These are phyloP conservation scores for Bombus pascuorum DNA, from an alignment of 1,140 invertebrate genomes.

Conservation along the genomic window DNA sequence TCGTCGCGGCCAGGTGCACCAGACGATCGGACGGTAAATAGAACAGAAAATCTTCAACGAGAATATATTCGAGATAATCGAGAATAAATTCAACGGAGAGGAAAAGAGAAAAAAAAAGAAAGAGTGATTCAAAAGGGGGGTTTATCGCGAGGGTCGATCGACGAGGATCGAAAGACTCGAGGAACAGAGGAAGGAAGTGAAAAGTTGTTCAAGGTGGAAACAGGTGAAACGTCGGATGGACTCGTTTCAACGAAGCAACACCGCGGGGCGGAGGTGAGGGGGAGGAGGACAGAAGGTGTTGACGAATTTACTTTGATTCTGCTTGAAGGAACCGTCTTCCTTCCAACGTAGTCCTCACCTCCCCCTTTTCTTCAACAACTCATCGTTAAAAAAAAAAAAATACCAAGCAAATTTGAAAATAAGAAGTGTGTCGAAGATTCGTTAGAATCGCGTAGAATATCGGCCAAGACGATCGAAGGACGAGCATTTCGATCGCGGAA, in stretches of 20 bases:
- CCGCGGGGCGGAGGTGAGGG: conserved; percentile 59
- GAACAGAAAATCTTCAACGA: too few species aligned
- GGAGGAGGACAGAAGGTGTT: conserved; percentile 61
- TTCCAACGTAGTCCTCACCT: conserved; percentile 53
- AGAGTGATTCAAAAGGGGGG: background rate
- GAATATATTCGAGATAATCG: background rate
- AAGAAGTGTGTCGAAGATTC: background rate
- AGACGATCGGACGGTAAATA: conserved; percentile 31
- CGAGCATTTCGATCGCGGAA: background rate
- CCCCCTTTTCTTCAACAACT: conserved; percentile 55
- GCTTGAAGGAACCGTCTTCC: conserved; percentile 21
- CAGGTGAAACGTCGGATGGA: conserved; percentile 57
- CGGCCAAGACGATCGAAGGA: background rate
- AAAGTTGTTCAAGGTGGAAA: conserved; percentile 31
- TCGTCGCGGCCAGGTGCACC: conserved; percentile 51
- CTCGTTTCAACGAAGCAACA: conserved; percentile 23
- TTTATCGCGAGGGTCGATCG: background rate
- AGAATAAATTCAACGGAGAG: background rate
- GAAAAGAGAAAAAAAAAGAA: background rate
- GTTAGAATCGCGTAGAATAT: background rate
- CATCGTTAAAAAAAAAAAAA: conserved; percentile 12
- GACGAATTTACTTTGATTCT: conserved; percentile 50
- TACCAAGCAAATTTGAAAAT: background rate
- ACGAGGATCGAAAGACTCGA: background rate
- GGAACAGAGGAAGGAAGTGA: conserved; percentile 1